phyloP scores from a whole-genome alignment of 2,113 vertebrate genomes.

The Tragulus kanchil region DNA sequence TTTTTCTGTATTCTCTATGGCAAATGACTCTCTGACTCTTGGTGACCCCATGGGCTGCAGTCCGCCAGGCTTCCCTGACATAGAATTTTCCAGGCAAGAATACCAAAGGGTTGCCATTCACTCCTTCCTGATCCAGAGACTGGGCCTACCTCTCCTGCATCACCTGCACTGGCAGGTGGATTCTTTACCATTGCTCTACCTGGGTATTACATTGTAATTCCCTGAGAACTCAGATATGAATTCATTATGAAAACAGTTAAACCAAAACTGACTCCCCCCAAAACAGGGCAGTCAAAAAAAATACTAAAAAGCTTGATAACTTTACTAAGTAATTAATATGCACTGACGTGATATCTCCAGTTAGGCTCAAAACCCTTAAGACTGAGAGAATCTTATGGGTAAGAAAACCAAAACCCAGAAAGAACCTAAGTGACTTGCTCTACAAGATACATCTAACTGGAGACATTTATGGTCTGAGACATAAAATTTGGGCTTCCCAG shows the following conservation, averaged over 20 bases:
- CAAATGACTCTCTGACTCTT: too few relatives aligned
- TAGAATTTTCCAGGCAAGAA: background rate
- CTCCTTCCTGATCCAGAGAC: background rate
- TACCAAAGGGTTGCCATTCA: background rate
- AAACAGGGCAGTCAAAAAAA: background rate
- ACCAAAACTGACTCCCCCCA: conserved; percentile 5
- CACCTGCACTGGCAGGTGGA: background rate
- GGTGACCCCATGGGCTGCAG: too few relatives aligned
- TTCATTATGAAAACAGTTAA: conserved; percentile 34
- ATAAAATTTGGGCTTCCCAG: background rate
- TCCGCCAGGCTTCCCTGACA: background rate
- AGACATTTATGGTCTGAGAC: background rate
- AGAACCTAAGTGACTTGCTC: background rate
- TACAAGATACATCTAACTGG: background rate
- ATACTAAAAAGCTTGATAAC: background rate
- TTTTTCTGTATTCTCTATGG: conserved; percentile 52
- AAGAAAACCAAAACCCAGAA: conserved; percentile 33
- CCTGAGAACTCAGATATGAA: conserved; percentile 4
- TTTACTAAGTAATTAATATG: conserved; percentile 23
- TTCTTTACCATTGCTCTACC: background rate
- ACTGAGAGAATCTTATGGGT: background rate
- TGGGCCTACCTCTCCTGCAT: background rate
- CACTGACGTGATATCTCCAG: background rate
- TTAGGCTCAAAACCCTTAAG: background rate
- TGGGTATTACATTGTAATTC: conserved; percentile 34